Evolutionary conservation across 2,888 invertebrate genomes (phyloP).

Genomic region (Phengaris arion): DNA sequence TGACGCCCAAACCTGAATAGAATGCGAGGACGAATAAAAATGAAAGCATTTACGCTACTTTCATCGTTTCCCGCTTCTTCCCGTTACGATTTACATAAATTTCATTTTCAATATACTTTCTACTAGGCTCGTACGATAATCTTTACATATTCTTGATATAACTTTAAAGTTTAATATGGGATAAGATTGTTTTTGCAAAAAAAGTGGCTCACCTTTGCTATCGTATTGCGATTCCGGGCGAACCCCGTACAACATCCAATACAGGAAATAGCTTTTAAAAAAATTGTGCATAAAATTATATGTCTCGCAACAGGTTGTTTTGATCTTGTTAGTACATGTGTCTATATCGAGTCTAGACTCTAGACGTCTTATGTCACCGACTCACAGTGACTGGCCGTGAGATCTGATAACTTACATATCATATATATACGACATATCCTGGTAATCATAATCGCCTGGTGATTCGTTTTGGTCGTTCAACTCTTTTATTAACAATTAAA

Average conservation of each 20-base stretch:
- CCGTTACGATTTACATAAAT: not conserved
- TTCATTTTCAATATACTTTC: conserved; percentile 4
- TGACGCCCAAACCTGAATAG: conserved; percentile 77
- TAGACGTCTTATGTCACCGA: conserved; percentile 15
- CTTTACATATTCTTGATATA: not conserved
- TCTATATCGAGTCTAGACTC: conserved; percentile 22
- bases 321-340: conserved; percentile 9
- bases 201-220: conserved; percentile 18
- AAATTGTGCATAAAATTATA: not conserved
- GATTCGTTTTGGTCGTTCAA: conserved; percentile 25
- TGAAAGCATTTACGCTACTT: conserved; percentile 59
- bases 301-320: not conserved
- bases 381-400: conserved; percentile 14
- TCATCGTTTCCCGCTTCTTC: conserved; percentile 20
- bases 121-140: not conserved
- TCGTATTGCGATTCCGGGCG: conserved; percentile 5
- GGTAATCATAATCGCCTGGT: conserved; percentile 27
- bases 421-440: conserved; percentile 2
- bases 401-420: conserved; percentile 17
- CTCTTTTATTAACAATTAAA: conserved; percentile 28
- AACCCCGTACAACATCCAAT: not conserved
- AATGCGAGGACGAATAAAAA: conserved; percentile 75
- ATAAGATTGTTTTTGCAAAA: not conserved
- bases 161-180: not conserved
- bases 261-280: conserved; percentile 11